Conservation (phyloP, 1,140 invertebrate species). For the Eupeodes corollae region DNA sequence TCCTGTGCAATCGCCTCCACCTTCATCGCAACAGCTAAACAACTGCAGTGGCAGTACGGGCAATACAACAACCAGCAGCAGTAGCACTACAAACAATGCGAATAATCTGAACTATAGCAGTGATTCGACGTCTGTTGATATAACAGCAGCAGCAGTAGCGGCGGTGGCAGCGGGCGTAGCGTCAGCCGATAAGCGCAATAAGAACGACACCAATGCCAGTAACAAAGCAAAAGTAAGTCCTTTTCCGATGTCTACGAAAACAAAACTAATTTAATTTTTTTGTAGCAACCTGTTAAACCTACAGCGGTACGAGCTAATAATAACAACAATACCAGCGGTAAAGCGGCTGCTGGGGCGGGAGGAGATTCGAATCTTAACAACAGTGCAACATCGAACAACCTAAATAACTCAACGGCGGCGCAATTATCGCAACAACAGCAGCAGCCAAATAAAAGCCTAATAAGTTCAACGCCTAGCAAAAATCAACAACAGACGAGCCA, state of each 20-base stretch:
- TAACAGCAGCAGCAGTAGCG: conserved; percentile 34
- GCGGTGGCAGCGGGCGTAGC: conserved; percentile 51
- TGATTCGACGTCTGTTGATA: conserved; percentile 54
- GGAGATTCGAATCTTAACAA: conserved; percentile 7
- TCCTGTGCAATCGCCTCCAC: conserved; percentile 44
- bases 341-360: conserved; percentile 17
- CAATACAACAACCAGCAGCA: conserved; percentile 22
- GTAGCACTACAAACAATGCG: conserved; percentile 5
- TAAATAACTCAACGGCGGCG: conserved; percentile 13
- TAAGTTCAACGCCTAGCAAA: conserved; percentile 37
- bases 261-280: not conserved
- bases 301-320: conserved; percentile 54
- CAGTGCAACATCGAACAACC: conserved; percentile 10
- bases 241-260: not conserved
- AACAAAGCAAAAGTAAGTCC: conserved; percentile 34
- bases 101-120: conserved; percentile 56
- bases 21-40: conserved; percentile 19
- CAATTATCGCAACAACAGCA: conserved; percentile 13
- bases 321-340: conserved; percentile 43
- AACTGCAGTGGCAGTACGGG: conserved; percentile 11
- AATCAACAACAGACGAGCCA: conserved; percentile 18
- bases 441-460: conserved; percentile 28
- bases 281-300: conserved; percentile 55
- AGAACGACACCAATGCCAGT: conserved; percentile 37
- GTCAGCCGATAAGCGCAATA: conserved; percentile 57